Base-by-base conservation (phyloP, 2,888 invertebrate genomes). In the Phanerotoma sp. region DNA sequence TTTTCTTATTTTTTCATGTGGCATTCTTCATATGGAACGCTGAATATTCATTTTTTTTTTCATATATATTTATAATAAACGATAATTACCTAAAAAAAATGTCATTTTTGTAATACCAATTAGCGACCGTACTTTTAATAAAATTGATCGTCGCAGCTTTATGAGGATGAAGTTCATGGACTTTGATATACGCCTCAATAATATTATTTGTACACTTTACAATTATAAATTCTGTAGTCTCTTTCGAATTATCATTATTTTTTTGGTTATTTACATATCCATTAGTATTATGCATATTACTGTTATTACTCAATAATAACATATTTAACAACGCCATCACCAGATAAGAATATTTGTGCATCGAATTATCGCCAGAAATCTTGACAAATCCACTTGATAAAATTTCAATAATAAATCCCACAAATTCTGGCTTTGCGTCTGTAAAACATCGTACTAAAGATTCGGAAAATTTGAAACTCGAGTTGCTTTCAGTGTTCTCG, bases 81-180 rank as follows among this genome's bases (percentile, higher is more conserved):
- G 28, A 41, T 25, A 16, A 46, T 28, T 45, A 72, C 76, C 66
- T 70, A 10, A 72, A 61, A 5, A 22, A 18, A 18, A 35, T 37
- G 51, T 66, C 63, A 47, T 70, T 66, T 38, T 56, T 62, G 38
- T 71, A 76, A 47, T 74, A 66, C 6, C 56, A 22, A 62, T 67
- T 75, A 21, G 38, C 32, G 9, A 65, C 60, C 25, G 76, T 52
- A 38, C 64, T 65, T 30, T 54, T 60, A 13, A 77, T 57, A 13
- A 76, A 64, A 21, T 72, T 70, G 5, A 68, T 55, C 7, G 73
- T 69, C 38, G 75, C 70, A 33, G 67, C 59, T 56, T 64, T 73
- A 48, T 75, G 74, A 2, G 74, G 71, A 62, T 76, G 75, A 44
- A 64, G 61, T 30, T 74, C 71, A 28, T 71, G 72, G 57, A 76